Conservation (phyloP, 2,113 vertebrate species). For the Dolichallabes microphthalmus region DNA sequence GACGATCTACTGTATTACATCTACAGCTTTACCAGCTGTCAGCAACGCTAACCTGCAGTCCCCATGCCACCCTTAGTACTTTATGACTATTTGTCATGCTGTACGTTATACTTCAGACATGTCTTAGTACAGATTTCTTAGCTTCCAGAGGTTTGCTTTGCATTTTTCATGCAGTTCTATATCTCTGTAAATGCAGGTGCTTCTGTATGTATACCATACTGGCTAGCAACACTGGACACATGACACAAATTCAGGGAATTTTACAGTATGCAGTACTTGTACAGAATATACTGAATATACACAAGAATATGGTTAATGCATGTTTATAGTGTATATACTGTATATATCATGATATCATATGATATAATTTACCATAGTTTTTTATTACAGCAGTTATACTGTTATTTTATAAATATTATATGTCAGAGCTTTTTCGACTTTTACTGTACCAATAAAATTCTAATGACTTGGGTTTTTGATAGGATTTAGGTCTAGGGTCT, state of each 20-base stretch:
- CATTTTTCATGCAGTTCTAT: not conserved
- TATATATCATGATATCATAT: not conserved
- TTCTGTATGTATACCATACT: not conserved
- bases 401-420: no score
- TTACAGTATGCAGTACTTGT: not conserved
- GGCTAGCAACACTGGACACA: not conserved
- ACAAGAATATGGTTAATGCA: not conserved
- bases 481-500: not conserved
- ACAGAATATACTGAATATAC: not conserved
- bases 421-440: no score
- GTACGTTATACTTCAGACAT: not conserved
- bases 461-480: not conserved
- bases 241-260: not conserved
- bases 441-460: not conserved
- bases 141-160: not conserved
- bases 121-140: not conserved
- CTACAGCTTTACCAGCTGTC: not conserved
- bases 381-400: no score
- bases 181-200: not conserved
- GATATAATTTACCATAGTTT: no score
- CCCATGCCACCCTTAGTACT: not conserved
- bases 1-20: constrained; percentile 9
- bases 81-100: not conserved
- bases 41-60: not conserved
- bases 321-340: not conserved